Conservation (phyloP, 2,113 vertebrate species). For the Chionis minor region DNA sequence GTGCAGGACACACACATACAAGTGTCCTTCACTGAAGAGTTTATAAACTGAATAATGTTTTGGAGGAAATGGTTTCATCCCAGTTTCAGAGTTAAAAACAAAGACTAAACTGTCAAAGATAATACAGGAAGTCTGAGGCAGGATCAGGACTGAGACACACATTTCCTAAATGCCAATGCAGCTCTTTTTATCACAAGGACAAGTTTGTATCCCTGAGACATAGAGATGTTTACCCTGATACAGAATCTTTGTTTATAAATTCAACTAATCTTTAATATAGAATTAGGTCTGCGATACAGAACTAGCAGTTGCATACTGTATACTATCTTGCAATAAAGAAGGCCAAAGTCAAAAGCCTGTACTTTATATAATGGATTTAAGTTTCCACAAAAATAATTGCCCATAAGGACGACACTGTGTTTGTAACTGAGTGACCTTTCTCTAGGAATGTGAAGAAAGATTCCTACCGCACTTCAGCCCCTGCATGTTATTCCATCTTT, state of each 20-base stretch:
- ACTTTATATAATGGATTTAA: constrained; percentile 19
- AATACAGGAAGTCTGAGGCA: neutral
- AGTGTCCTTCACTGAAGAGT: neutral
- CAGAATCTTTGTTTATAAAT: neutral
- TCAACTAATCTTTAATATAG: neutral
- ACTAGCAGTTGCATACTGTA: neutral
- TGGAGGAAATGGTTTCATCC: neutral
- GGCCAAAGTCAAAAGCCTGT: neutral
- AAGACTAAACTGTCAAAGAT: neutral
- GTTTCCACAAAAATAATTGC: constrained; percentile 16
- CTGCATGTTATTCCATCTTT: constrained; percentile 22
- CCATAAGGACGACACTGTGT: neutral
- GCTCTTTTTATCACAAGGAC: neutral
- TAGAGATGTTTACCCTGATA: neutral
- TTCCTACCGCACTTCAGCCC: neutral
- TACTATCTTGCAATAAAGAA: neutral
- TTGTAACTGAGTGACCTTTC: neutral
- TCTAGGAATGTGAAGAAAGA: constrained; percentile 3
- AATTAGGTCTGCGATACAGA: neutral
- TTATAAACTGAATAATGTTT: neutral
- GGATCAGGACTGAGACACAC: neutral
- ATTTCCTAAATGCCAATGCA: neutral
- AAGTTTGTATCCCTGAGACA: neutral
- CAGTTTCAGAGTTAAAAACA: neutral
- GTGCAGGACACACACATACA: neutral